phyloP scores from a whole-genome alignment of 2,888 invertebrate genomes.

The Lutraria lutraria region DNA sequence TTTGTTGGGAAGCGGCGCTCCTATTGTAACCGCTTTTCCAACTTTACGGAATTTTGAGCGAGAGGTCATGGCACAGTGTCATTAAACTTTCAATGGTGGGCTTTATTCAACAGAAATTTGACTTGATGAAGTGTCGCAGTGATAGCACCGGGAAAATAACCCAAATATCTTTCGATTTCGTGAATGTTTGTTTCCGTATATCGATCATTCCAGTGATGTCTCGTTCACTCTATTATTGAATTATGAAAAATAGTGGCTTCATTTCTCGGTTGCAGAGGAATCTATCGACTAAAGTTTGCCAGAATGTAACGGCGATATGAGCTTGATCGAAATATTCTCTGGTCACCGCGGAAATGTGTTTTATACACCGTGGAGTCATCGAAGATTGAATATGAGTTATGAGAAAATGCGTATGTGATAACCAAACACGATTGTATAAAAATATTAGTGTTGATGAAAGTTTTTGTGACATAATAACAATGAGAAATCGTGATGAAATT shows the following conservation, averaged over 20 bases:
- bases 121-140: constrained; percentile 3
- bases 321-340: constrained; percentile 24
- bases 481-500: neutral
- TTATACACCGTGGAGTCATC: neutral
- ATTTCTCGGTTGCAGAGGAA: constrained; percentile 22
- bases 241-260: constrained; percentile 51
- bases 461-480: constrained; percentile 5
- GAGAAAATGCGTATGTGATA: neutral
- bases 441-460: neutral
- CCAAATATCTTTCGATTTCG: neutral
- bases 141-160: neutral
- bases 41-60: neutral
- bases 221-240: constrained; percentile 51
- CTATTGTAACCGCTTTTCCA: too few relatives aligned
- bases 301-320: constrained; percentile 15
- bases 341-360: constrained; percentile 16
- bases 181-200: neutral
- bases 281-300: constrained; percentile 23
- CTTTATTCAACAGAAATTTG: constrained; percentile 17
- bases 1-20: too few relatives aligned
- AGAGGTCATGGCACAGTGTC: neutral
- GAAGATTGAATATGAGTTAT: neutral
- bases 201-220: neutral
- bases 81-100: neutral
- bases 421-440: neutral